A percentile compares a stretch with the other conserved stretches of the same genome.
Conservation (phyloP, 1,140 invertebrate genomes). For the Tribolium madens region DNA sequence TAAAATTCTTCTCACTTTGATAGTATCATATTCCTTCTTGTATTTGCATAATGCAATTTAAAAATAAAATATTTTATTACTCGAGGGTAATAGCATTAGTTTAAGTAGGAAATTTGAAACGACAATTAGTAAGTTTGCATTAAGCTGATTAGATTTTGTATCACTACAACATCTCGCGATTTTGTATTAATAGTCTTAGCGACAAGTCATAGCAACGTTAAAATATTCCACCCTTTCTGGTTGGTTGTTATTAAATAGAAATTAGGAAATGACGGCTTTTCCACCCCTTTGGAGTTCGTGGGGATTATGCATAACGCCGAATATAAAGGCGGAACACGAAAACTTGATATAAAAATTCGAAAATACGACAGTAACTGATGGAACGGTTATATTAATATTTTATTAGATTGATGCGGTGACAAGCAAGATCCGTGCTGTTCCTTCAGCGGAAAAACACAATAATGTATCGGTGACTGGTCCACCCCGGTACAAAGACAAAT, state of each 20-base stretch:
- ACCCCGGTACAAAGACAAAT: slow-evolving; percentile 38
- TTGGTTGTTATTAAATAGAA: slow-evolving; percentile 30
- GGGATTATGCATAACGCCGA: slow-evolving; percentile 34
- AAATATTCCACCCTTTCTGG: background rate
- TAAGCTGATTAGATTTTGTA: slow-evolving; percentile 27
- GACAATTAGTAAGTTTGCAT: slow-evolving; percentile 3
- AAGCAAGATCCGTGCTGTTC: slow-evolving; percentile 36
- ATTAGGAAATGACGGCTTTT: slow-evolving; percentile 23
- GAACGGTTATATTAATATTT: slow-evolving; percentile 40
- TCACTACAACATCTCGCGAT: slow-evolving; percentile 14
- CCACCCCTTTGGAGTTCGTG: background rate
- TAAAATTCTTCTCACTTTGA: background rate
- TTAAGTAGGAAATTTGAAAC: background rate
- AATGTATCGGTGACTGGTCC: slow-evolving; percentile 40
- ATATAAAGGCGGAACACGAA: slow-evolving; percentile 41
- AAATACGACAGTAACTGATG: slow-evolving; percentile 43
- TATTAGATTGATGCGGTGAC: slow-evolving; percentile 44
- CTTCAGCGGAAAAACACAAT: slow-evolving; percentile 32
- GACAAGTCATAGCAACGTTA: background rate
- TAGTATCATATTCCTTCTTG: background rate
- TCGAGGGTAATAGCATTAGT: slow-evolving; percentile 9
- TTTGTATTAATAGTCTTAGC: background rate
- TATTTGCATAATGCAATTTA: slow-evolving; percentile 20
- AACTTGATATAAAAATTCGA: slow-evolving; percentile 37
- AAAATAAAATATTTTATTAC: slow-evolving; percentile 29